Evolutionary conservation across 2,113 vertebrate genomes (phyloP).

Genomic region (Cyphomyrus discorhynchus): DNA sequence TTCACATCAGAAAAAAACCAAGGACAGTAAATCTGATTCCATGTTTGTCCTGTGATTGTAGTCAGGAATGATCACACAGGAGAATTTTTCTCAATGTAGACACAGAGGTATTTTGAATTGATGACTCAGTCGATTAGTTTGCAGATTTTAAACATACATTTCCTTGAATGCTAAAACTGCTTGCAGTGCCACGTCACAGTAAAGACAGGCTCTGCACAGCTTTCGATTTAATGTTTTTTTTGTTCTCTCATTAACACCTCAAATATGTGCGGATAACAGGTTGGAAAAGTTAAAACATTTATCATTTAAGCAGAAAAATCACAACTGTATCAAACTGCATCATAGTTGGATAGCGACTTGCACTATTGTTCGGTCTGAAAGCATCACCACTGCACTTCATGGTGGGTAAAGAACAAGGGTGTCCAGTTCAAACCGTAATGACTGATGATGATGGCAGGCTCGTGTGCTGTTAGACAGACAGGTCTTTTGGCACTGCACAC

Average conservation of each 20-base stretch:
- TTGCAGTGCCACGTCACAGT: neutral
- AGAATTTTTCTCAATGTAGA: neutral
- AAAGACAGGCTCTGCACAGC: neutral
- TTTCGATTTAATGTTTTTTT: neutral
- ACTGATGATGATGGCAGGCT: neutral
- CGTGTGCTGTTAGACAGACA: neutral
- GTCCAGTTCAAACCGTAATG: neutral
- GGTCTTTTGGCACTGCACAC: conserved; percentile 2
- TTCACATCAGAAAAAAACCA: neutral
- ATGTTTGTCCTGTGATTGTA: neutral
- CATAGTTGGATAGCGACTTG: neutral
- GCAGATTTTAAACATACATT: neutral
- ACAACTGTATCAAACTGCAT: neutral
- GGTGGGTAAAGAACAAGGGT: neutral
- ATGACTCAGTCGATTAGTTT: neutral
- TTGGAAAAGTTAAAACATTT: neutral
- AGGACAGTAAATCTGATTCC: neutral
- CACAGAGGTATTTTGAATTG: neutral
- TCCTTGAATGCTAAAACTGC: neutral
- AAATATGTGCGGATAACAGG: neutral
- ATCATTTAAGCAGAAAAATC: neutral
- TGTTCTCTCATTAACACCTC: neutral
- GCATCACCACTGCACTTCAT: neutral
- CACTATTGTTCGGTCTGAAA: neutral
- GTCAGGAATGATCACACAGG: neutral